A percentile compares a stretch with the other conserved stretches of the same genome.
Conservation (phyloP, 1,140 invertebrate species). For the Rhopalosiphum maidis region DNA sequence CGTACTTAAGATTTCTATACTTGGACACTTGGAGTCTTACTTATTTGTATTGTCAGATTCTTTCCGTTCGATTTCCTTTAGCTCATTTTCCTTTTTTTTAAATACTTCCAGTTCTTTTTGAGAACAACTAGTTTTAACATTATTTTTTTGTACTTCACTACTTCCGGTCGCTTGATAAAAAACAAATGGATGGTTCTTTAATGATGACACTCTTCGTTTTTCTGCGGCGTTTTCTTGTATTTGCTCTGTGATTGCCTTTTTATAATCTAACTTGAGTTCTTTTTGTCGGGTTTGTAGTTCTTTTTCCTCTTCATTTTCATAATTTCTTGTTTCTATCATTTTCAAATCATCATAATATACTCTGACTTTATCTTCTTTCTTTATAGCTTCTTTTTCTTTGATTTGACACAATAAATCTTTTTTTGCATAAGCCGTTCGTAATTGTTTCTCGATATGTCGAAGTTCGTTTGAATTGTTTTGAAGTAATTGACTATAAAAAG, state of each 20-base stretch:
- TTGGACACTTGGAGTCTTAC: not conserved
- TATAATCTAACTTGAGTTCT: not conserved
- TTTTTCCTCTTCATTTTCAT: not conserved
- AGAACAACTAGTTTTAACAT: not conserved
- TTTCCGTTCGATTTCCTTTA: not conserved
- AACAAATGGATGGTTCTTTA: too few relatives aligned
- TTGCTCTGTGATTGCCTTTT: constrained; percentile 5
- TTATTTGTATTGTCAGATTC: not conserved
- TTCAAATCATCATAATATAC: constrained; percentile 29
- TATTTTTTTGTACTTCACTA: not conserved
- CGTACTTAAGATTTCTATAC: not conserved
- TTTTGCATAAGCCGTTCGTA: constrained; percentile 12
- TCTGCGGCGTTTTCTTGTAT: not conserved
- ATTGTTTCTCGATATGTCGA: not conserved
- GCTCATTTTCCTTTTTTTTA: not conserved
- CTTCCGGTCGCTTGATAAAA: not conserved
- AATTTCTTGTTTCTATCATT: not conserved
- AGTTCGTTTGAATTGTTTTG: not conserved
- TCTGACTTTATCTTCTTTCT: constrained; percentile 14
- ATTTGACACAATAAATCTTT: constrained; percentile 41
- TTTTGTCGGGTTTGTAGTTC: not conserved
- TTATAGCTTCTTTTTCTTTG: constrained; percentile 31
- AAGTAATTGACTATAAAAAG: not conserved
- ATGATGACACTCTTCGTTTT: not conserved
- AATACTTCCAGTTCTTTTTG: not conserved